Base-by-base conservation (phyloP, 2,888 invertebrate genomes). In the Pheosia tremula region DNA sequence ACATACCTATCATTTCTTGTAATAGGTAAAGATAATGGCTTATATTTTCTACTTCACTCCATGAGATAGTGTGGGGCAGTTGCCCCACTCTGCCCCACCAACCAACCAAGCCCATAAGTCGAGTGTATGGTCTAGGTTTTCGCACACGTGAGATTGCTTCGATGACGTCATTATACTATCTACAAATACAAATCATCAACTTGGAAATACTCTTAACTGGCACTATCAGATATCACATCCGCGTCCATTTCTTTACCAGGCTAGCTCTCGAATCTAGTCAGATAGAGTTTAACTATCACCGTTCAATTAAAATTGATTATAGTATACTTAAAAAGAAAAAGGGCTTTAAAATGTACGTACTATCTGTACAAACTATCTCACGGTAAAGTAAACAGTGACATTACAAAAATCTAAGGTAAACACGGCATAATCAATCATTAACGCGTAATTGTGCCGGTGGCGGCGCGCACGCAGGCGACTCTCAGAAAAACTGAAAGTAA, bases 381-480 rank as follows among this genome's bases (percentile, higher is more conserved):
- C 78, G 80, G 70, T 68, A 76, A 80, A 74, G 68, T 78, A 83
- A 86, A 86, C 84, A 84, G 82, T 89, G 89, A 88, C 85, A 83
- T 66, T 66, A 84, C 87, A 85, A 79, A 85, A 90, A 85, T 83
- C 71, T 81, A 87, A 83, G 84, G 87, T 86, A 90, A 91, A 90
- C 89, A 87, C 87, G 85, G 67, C 68, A 78, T 88, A 90, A 91
- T 93, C 90, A 88, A 92, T 91, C 89, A 90, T 90, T 84, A 86
- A 83, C 83, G 87, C 84, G 78, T 87, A 87, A 89, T 88, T 85
- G 84, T 81, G 75, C 69, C 77, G 74, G 72, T 67, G 74, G 68
- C 77, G 73, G 72, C 61, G 67, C 66, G 53, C 55, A 9, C 39
- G 58, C 56, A 55, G 75, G 69, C 75, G 66, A 71, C 69, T 71